phyloP scores from a whole-genome alignment of 2,888 invertebrate species.

The Drosophila paracracens region DNA sequence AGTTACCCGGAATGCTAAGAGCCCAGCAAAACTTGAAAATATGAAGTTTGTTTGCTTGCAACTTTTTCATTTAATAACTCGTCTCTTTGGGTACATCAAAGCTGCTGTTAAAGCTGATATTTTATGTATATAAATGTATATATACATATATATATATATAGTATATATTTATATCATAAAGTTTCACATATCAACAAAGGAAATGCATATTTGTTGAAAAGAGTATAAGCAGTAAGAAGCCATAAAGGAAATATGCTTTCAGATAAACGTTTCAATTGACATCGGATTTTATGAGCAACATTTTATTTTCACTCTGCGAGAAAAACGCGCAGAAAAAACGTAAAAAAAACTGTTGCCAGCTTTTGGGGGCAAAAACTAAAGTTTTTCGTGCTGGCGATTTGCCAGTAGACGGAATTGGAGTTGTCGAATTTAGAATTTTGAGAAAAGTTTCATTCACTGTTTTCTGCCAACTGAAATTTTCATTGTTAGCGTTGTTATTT shows the following conservation, averaged over 20 bases:
- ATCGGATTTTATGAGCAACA: slow-evolving; percentile 67
- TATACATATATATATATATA: background rate
- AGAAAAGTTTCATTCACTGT: slow-evolving; percentile 60
- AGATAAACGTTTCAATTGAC: slow-evolving; percentile 71
- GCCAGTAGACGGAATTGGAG: slow-evolving; percentile 42
- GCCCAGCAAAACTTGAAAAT: background rate
- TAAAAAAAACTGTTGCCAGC: slow-evolving; percentile 30
- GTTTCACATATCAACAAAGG: too few species aligned
- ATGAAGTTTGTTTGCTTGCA: background rate
- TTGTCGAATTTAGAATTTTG: slow-evolving; percentile 20
- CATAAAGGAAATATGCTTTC: slow-evolving; percentile 75
- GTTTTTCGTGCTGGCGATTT: slow-evolving; percentile 41
- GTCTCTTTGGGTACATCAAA: background rate
- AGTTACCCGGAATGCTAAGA: background rate
- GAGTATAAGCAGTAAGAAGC: slow-evolving; percentile 39
- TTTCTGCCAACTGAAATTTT: slow-evolving; percentile 38
- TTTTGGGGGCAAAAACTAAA: slow-evolving; percentile 27
- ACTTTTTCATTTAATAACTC: background rate
- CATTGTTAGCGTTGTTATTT: slow-evolving; percentile 4
- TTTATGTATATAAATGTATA: background rate
- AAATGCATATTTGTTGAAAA: background rate
- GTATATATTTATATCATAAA: background rate
- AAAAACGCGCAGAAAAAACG: slow-evolving; percentile 17
- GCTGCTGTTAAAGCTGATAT: background rate
- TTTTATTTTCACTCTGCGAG: slow-evolving; percentile 65